Percentiles rank a stretch among this genome's conserved stretches.
phyloP scores from a whole-genome alignment of 2,113 vertebrate genomes.

The Dicaeum eximium region DNA sequence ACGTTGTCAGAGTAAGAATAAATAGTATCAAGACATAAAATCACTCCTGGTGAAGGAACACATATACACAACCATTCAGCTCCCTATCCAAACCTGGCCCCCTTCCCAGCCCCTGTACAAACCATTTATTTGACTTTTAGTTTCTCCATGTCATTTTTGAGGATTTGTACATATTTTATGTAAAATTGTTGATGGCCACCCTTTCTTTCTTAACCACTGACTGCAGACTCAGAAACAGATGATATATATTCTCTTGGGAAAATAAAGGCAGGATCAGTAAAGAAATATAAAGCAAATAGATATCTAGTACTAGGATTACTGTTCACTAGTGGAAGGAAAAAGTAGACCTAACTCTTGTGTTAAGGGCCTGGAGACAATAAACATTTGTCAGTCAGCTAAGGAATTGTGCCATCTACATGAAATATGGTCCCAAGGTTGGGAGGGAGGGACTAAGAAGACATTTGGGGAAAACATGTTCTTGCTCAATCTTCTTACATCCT shows the following conservation, averaged over 20 bases:
- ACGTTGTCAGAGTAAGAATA: background rate
- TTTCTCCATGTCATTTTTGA: background rate
- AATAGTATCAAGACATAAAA: background rate
- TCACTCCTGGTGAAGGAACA: background rate
- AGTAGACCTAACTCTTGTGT: background rate
- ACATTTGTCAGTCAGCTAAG: background rate
- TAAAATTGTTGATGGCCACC: background rate
- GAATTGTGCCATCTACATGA: background rate
- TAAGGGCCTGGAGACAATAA: background rate
- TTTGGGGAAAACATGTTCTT: background rate
- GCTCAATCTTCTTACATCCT: background rate
- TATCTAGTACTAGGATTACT: background rate
- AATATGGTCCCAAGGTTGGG: background rate
- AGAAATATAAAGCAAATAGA: background rate
- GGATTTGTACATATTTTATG: background rate
- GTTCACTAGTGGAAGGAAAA: background rate
- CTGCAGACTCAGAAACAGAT: background rate
- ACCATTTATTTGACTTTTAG: background rate
- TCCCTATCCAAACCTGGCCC: background rate
- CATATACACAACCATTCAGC: rapidly evolving
- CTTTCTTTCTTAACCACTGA: background rate
- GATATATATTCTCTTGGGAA: background rate
- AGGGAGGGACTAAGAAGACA: background rate
- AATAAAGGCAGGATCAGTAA: background rate
- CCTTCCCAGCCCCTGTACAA: background rate